Conservation (phyloP, 2,113 vertebrate species). For the Carassius gibelio region DNA sequence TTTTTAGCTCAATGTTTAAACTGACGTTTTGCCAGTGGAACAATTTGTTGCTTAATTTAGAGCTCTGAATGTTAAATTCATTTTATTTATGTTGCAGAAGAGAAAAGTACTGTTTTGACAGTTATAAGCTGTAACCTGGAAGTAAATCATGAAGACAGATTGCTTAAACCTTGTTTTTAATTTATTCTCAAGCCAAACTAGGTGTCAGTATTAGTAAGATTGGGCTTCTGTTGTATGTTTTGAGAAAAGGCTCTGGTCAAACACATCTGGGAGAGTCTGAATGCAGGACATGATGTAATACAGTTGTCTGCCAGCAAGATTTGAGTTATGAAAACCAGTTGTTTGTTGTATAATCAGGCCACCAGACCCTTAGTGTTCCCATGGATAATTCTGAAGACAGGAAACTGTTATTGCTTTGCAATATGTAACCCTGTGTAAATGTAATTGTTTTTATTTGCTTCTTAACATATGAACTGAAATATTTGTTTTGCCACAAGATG, state of each 20-base stretch:
- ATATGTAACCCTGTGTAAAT: background rate
- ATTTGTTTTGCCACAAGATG: background rate
- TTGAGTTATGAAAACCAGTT: background rate
- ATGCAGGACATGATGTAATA: slow-evolving; percentile 6
- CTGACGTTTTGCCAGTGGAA: background rate
- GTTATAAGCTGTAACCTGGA: background rate
- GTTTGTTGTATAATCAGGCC: background rate
- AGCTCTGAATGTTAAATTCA: background rate
- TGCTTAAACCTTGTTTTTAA: background rate
- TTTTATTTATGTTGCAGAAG: background rate
- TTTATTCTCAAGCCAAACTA: background rate
- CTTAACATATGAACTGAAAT: background rate
- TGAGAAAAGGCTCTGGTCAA: background rate
- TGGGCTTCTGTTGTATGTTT: slow-evolving; percentile 17
- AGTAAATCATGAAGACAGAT: background rate
- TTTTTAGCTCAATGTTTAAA: background rate
- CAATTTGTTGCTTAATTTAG: background rate
- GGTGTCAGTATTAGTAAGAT: background rate
- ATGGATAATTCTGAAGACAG: background rate
- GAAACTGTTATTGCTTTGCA: background rate
- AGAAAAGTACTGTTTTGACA: background rate
- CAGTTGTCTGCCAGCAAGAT: background rate
- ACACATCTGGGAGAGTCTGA: background rate
- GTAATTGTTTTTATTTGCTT: background rate
- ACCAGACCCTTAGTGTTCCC: background rate